Evolutionary conservation across 2,888 invertebrate species (phyloP).

Genomic region (Limulus polyphemus): DNA sequence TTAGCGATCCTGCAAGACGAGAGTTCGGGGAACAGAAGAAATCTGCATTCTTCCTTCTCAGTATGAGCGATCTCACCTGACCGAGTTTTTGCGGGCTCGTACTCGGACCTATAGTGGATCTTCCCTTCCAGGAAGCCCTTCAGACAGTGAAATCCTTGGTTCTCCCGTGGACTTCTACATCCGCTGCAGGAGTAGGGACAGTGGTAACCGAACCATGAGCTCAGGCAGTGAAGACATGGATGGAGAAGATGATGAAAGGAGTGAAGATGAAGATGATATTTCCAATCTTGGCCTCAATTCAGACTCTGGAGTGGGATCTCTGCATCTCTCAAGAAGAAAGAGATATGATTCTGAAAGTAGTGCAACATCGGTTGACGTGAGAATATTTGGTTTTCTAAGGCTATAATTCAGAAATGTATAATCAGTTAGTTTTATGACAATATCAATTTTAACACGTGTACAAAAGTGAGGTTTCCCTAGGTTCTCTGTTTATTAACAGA

Average conservation of each 20-base stretch:
- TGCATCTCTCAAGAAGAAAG: constrained; percentile 5
- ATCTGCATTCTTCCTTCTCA: constrained; percentile 36
- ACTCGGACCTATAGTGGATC: constrained; percentile 28
- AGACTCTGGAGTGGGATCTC: constrained; percentile 17
- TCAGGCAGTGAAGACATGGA: constrained; percentile 6
- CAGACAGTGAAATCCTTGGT: constrained; percentile 11
- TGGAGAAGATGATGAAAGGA: constrained; percentile 4
- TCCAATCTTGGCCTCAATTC: background rate
- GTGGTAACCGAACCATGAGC: constrained; percentile 7
- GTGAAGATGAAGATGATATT: constrained; percentile 9
- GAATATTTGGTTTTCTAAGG: background rate
- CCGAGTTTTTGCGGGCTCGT: constrained; percentile 33
- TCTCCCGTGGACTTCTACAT: too few species aligned
- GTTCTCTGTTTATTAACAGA: too few species aligned
- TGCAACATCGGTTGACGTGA: constrained; percentile 16
- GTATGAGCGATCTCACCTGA: constrained; percentile 33
- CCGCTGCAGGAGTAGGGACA: too few species aligned
- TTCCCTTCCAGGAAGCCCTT: constrained; percentile 6
- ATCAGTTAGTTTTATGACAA: too few species aligned
- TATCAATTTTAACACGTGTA: too few species aligned
- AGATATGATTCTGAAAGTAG: constrained; percentile 23
- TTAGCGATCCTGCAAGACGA: constrained; percentile 30
- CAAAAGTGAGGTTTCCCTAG: too few species aligned
- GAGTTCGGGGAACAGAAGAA: constrained; percentile 36
- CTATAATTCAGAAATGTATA: too few species aligned